Percentiles rank a stretch among this genome's conserved stretches.
Conservation (phyloP, 2,113 vertebrate genomes). For the Dasypus novemcinctus region DNA sequence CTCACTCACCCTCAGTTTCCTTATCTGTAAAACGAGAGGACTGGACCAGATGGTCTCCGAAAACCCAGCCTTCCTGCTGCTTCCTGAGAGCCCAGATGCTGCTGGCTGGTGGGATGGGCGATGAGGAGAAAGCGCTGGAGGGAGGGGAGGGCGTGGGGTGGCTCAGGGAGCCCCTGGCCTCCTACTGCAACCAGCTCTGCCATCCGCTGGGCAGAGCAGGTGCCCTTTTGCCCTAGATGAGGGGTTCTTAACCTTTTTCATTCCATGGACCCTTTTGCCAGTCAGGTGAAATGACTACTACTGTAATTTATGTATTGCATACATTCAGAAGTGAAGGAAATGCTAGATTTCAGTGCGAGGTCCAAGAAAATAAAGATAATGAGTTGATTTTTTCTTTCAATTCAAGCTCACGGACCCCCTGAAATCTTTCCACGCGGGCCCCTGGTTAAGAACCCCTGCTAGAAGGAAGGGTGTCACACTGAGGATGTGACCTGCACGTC, state of each 20-base stretch:
- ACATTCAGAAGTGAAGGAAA: too few relatives aligned
- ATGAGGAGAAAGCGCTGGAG: too few relatives aligned
- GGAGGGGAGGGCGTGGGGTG: accelerated
- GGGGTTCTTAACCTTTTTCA: too few relatives aligned
- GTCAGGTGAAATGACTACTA: too few relatives aligned
- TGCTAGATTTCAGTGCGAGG: too few relatives aligned
- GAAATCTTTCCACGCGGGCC: too few relatives aligned
- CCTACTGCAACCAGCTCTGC: not conserved
- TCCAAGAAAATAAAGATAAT: too few relatives aligned
- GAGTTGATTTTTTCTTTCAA: too few relatives aligned
- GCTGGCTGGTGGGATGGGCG: not conserved
- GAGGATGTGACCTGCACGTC: accelerated
- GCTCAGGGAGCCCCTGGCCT: not conserved
- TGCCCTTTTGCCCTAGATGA: not conserved
- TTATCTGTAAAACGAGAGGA: not conserved
- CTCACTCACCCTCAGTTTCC: not conserved
- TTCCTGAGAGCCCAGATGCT: not conserved
- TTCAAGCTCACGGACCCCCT: too few relatives aligned
- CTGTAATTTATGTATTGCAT: too few relatives aligned
- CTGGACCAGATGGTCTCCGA: not conserved
- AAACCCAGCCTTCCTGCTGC: not conserved
- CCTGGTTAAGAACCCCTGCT: too few relatives aligned
- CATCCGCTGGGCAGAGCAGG: not conserved
- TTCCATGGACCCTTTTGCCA: too few relatives aligned
- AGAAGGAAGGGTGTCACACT: not conserved